A percentile compares a stretch with the other conserved stretches of the same genome.
Conservation (phyloP, 2,888 invertebrate genomes). For the Camptogramma bilineatum region DNA sequence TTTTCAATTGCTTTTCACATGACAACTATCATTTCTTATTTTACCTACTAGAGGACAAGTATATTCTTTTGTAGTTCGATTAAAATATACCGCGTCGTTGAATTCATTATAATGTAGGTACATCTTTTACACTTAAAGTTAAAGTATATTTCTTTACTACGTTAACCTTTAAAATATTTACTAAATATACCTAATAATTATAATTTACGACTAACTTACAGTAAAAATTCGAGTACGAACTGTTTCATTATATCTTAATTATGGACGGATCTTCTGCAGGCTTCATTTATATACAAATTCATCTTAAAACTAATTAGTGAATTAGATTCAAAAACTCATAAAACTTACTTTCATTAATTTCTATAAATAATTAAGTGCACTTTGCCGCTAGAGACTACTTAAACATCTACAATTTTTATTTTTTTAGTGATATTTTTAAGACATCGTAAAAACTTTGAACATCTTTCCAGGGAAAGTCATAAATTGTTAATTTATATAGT, state of each 20-base stretch:
- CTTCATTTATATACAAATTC: conserved; percentile 56
- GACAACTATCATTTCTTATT: too few species aligned
- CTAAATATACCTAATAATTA: not conserved
- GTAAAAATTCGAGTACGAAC: conserved; percentile 23
- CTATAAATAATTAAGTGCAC: conserved; percentile 50
- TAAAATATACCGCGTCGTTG: not conserved
- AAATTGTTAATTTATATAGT: not conserved
- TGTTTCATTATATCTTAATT: conserved; percentile 44
- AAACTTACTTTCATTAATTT: not conserved
- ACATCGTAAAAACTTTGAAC: not conserved
- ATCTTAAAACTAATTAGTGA: conserved; percentile 26
- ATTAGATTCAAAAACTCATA: conserved; percentile 11
- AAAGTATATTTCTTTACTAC: not conserved
- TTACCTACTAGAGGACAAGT: too few species aligned
- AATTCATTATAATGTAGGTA: not conserved
- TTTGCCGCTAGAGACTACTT: conserved; percentile 49
- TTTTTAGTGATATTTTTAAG: not conserved
- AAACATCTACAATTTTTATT: not conserved
- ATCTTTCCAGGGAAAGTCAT: not conserved
- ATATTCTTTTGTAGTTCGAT: too few species aligned
- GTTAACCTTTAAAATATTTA: not conserved
- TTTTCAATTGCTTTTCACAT: too few species aligned
- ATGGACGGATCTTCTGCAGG: conserved; percentile 79
- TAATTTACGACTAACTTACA: conserved; percentile 9
- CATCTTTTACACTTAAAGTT: not conserved